phyloP scores from a whole-genome alignment of 2,797 vertebrate genomes.

The Gambusia yucatana region DNA sequence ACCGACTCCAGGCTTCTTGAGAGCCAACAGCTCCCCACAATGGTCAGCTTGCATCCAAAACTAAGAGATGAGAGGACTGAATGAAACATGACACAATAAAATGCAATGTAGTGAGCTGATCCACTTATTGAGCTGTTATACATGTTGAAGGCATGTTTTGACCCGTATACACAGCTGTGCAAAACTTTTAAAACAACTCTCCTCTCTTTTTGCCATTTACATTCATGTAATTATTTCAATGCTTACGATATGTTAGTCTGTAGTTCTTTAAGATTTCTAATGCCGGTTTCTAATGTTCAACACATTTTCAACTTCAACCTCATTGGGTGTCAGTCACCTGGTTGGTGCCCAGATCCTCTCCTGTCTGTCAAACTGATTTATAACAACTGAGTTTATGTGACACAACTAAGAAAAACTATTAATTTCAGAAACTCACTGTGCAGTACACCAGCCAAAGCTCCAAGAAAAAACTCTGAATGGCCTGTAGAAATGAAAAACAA shows the following conservation, averaged over 20 bases:
- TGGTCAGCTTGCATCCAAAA: slow-evolving; percentile 50
- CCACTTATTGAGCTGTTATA: background rate
- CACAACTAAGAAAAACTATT: background rate
- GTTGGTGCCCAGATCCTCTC: background rate
- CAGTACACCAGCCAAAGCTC: background rate
- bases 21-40: slow-evolving; percentile 70
- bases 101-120: background rate
- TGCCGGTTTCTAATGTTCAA: background rate
- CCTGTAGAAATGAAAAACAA: background rate
- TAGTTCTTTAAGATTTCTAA: background rate
- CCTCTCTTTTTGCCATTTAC: background rate
- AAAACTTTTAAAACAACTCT: background rate
- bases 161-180: background rate
- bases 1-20: slow-evolving; percentile 31
- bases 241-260: background rate
- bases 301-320: background rate
- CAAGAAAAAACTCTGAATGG: background rate
- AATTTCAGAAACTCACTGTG: background rate
- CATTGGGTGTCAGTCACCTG: background rate
- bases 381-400: background rate
- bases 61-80: slow-evolving; percentile 13
- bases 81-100: background rate
- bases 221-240: background rate
- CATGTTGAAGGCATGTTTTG: background rate
- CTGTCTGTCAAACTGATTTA: background rate